These are phyloP conservation scores for Copidosoma floridanum DNA, from an alignment of 1,140 invertebrate genomes.

Conservation along the genomic window DNA sequence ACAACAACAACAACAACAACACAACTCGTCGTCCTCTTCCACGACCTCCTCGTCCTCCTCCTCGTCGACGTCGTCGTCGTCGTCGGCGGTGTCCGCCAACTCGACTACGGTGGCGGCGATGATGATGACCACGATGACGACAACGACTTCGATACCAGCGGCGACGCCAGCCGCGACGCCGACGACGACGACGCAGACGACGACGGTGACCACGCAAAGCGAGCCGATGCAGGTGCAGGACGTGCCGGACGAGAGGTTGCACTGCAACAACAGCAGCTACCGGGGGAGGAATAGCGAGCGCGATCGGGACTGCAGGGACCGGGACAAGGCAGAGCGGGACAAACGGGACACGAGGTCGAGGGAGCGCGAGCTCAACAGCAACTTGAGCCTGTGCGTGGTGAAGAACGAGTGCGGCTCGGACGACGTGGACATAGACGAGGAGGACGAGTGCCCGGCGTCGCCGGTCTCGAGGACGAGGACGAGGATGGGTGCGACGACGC, in stretches of 20 bases:
- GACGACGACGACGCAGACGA: slow-evolving; percentile 84
- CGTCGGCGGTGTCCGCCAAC: slow-evolving; percentile 15
- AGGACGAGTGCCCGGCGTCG: slow-evolving; percentile 44
- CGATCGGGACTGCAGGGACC: slow-evolving; percentile 15
- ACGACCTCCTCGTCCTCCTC: no score
- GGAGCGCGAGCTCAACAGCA: slow-evolving; percentile 26
- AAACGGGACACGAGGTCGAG: slow-evolving; percentile 19
- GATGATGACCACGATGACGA: neutral
- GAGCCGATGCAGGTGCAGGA: slow-evolving; percentile 72
- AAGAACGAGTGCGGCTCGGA: slow-evolving; percentile 42
- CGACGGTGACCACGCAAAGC: slow-evolving; percentile 92
- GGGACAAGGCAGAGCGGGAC: slow-evolving; percentile 9
- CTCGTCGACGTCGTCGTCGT: neutral
- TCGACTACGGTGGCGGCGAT: neutral
- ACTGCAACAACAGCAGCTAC: slow-evolving; percentile 6
- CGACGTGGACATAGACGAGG: slow-evolving; percentile 40
- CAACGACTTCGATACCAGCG: slow-evolving; percentile 63
- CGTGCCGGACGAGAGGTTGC: slow-evolving; percentile 32
- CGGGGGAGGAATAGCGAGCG: neutral
- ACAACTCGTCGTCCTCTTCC: slow-evolving; percentile 9
- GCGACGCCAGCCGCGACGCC: slow-evolving; percentile 95
- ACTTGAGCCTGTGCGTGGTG: slow-evolving; percentile 33
- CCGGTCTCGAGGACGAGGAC: slow-evolving; percentile 43
- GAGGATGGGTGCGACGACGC: no score
- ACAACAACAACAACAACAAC: slow-evolving; percentile 27